phyloP scores from a whole-genome alignment of 37 sponge, comb jelly and placozoan species.

The Halichondria panicea region DNA sequence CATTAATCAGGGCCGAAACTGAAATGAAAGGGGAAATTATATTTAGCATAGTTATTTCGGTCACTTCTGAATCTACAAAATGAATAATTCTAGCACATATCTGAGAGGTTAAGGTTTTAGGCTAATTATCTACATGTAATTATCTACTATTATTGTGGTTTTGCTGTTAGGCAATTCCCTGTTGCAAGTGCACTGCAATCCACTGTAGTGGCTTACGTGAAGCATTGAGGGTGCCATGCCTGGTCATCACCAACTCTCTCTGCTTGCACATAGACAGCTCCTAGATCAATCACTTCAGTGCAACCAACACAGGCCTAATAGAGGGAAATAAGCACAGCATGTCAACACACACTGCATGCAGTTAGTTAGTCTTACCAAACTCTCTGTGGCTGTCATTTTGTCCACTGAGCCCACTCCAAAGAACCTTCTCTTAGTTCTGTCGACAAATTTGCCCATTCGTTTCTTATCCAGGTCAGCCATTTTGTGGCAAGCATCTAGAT shows the following conservation, averaged over 20 bases:
- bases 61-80: too few species aligned
- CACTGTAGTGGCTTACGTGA: slow-evolving; percentile 37
- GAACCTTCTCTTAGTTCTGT: slow-evolving; percentile 27
- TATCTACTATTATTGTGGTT: not conserved
- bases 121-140: too few species aligned
- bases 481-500: slow-evolving; percentile 49
- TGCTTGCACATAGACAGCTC: slow-evolving; percentile 30
- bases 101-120: too few species aligned
- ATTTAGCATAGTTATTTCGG: too few species aligned
- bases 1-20: too few species aligned
- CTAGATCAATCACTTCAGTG: slow-evolving; percentile 20
- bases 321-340: not conserved
- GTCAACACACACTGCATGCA: not conserved
- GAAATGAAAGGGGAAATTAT: too few species aligned
- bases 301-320: slow-evolving; percentile 39
- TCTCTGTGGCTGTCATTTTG: too few species aligned
- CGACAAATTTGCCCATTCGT: slow-evolving; percentile 51
- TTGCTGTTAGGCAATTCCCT: too few species aligned
- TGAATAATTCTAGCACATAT: too few species aligned
- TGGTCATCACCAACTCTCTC: slow-evolving; percentile 37
- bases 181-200: too few species aligned
- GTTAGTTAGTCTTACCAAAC: too few species aligned
- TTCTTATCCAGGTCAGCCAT: slow-evolving; percentile 60
- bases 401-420: slow-evolving; percentile 47
- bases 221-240: slow-evolving; percentile 71